A percentile compares a stretch with the other conserved stretches of the same genome.
These are phyloP conservation scores for Acanthosepion lycidas DNA, from an alignment of 2,888 invertebrate species.

Conservation along the genomic window DNA sequence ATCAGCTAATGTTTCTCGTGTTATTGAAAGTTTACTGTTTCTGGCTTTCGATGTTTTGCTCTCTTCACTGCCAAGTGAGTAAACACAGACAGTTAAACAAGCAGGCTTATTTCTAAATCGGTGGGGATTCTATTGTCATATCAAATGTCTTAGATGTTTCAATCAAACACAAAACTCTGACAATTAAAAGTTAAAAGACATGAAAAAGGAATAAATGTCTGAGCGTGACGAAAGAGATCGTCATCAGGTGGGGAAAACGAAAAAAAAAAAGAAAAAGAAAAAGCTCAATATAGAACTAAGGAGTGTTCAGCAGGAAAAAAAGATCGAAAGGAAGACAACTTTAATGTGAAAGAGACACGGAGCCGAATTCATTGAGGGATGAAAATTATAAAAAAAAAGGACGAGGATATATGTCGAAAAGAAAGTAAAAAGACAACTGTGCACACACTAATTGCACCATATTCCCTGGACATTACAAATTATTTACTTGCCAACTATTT, in stretches of 20 bases:
- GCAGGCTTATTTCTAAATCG: not conserved
- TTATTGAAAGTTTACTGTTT: not conserved
- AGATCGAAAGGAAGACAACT: not conserved
- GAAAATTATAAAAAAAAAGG: not conserved
- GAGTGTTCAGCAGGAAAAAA: not conserved
- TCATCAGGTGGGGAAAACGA: too few species aligned
- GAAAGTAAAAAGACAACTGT: not conserved
- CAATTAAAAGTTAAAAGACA: not conserved
- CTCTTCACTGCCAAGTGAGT: not conserved
- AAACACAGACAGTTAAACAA: not conserved
- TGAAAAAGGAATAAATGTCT: too few species aligned
- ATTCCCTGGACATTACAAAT: slow-evolving; percentile 21
- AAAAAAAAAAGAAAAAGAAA: not conserved
- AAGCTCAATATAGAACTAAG: too few species aligned
- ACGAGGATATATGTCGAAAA: not conserved
- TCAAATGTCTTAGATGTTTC: not conserved
- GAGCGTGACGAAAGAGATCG: too few species aligned
- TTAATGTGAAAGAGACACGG: not conserved
- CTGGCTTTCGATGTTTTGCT: not conserved
- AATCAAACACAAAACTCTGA: not conserved
- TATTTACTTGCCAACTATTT: slow-evolving; percentile 8
- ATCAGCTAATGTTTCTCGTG: not conserved
- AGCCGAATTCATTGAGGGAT: too few species aligned
- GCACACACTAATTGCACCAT: not conserved
- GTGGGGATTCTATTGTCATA: not conserved